Conservation (phyloP, 2,797 vertebrate species). For the Gobio occitaniae region DNA sequence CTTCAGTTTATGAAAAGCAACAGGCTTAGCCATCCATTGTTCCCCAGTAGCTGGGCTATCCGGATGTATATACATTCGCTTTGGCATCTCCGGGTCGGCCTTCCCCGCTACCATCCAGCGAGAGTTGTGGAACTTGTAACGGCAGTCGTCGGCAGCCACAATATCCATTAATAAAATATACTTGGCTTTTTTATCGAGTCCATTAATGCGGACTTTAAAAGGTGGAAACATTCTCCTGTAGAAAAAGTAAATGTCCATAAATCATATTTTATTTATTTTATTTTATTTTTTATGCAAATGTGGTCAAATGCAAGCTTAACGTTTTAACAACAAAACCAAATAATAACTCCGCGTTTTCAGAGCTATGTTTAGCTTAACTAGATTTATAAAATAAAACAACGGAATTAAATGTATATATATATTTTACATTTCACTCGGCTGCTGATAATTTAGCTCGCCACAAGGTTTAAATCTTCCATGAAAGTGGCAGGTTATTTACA, state of each 20-base stretch:
- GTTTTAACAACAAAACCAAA: constrained; percentile 34
- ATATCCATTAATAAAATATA: constrained; percentile 98
- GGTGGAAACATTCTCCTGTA: constrained; percentile 97
- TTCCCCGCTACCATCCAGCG: constrained; percentile 99
- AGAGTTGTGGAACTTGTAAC: constrained; percentile 98
- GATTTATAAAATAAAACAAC: constrained; percentile 2
- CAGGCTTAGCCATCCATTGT: constrained; percentile 99
- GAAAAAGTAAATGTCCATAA: constrained; percentile 18
- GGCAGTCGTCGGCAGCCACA: constrained; percentile 95
- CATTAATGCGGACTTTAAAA: constrained; percentile 96
- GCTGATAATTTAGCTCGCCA: constrained; percentile 67
- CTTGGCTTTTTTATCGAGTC: constrained; percentile 97
- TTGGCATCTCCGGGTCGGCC: constrained; percentile 98
- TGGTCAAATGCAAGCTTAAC: constrained; percentile 21
- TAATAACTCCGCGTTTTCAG: neutral
- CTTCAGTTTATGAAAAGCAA: constrained; percentile 97
- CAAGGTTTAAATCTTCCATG: constrained; percentile 68
- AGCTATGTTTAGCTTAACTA: neutral
- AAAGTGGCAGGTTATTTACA: constrained; percentile 76
- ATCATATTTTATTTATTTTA: neutral
- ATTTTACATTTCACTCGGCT: constrained; percentile 7
- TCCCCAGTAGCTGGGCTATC: constrained; percentile 97
- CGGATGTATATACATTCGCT: constrained; percentile 98
- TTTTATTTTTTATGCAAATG: neutral
- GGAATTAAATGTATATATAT: neutral